Evolutionary conservation across 2,888 invertebrate genomes (phyloP).

Genomic region (Diploptera punctata): DNA sequence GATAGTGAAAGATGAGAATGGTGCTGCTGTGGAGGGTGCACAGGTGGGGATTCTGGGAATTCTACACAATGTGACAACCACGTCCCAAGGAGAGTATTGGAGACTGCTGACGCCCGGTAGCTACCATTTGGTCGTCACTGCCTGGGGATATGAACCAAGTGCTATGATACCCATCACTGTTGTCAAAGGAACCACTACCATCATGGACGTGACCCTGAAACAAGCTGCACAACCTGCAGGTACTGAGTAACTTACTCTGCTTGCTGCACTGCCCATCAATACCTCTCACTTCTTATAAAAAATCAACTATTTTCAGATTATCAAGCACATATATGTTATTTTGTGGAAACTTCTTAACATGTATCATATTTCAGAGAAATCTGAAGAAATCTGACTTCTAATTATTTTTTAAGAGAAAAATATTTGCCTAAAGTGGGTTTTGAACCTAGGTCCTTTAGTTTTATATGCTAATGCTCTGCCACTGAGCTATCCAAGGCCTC

Average conservation of each 20-base stretch:
- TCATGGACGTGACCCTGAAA: conserved; percentile 57
- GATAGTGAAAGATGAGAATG: conserved; percentile 67
- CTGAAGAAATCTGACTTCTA: no score
- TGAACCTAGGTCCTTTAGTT: no score
- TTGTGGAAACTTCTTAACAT: no score
- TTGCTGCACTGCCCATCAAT: no score
- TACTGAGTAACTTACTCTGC: neutral
- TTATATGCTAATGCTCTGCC: no score
- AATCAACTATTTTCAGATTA: no score
- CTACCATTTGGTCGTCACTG: conserved; percentile 28
- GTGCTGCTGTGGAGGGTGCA: conserved; percentile 74
- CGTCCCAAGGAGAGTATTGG: conserved; percentile 92
- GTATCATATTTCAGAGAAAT: no score
- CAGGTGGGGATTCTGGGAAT: conserved; percentile 78
- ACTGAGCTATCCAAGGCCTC: no score
- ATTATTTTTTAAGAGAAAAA: no score
- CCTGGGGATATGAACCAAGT: conserved; percentile 60
- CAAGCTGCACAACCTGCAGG: conserved; percentile 34
- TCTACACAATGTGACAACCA: conserved; percentile 79
- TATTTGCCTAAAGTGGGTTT: no score
- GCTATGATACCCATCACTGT: conserved; percentile 54
- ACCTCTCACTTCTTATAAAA: no score
- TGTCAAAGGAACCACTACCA: conserved; percentile 52
- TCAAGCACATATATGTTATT: no score
- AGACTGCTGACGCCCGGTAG: conserved; percentile 66